These are phyloP conservation scores for Lacerta viridis DNA, from an alignment of 2,797 vertebrate species.

Conservation along the genomic window DNA sequence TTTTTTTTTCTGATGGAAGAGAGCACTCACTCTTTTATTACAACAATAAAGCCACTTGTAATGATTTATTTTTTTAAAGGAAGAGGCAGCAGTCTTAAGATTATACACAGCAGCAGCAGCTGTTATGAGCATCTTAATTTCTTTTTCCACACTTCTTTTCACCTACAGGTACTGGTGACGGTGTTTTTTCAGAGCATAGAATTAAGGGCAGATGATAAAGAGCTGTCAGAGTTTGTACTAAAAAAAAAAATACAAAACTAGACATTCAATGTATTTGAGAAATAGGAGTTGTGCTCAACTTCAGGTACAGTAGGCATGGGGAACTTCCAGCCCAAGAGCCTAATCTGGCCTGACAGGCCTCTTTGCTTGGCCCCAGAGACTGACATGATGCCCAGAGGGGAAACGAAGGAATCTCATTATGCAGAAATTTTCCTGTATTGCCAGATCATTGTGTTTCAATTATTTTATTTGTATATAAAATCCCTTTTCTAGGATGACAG, in stretches of 20 bases:
- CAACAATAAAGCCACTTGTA: conserved; percentile 84
- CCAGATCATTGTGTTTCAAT: no score
- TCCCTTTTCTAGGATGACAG: no score
- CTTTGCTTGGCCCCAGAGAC: no score
- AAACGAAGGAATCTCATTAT: no score
- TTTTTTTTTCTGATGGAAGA: conserved; percentile 82
- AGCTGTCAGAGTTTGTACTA: conserved; percentile 36
- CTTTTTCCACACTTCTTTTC: conserved; percentile 42
- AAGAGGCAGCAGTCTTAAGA: conserved; percentile 71
- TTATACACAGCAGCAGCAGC: conserved; percentile 46
- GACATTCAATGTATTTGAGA: conserved; percentile 24
- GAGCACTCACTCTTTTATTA: conserved; percentile 85
- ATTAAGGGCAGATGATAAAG: conserved; percentile 24
- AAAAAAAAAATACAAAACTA: conserved; percentile 8
- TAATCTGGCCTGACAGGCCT: no score
- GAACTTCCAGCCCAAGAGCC: no score
- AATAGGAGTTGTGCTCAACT: neutral
- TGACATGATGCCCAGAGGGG: no score
- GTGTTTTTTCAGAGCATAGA: conserved; percentile 25
- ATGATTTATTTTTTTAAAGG: conserved; percentile 74
- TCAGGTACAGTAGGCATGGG: no score
- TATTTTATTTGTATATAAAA: no score
- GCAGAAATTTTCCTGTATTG: no score
- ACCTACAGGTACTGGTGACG: conserved; percentile 26
- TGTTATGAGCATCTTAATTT: conserved; percentile 51